phyloP scores from a whole-genome alignment of 2,888 invertebrate species.

The Tetrapedia diversipes region DNA sequence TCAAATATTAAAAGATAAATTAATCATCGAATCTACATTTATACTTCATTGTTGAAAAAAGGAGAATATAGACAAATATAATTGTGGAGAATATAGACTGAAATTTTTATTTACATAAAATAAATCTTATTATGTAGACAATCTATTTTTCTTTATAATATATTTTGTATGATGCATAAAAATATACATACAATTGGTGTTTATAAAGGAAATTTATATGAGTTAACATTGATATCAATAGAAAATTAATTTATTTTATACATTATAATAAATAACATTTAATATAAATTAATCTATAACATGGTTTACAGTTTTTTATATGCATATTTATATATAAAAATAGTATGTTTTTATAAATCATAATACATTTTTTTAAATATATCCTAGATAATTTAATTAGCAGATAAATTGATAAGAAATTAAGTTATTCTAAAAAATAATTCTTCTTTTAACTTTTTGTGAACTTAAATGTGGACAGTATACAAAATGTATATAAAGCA shows the following conservation, averaged over 20 bases:
- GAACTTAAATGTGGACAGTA: not conserved
- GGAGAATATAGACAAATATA: too few relatives aligned
- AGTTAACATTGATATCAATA: conserved; percentile 22
- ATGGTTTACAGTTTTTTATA: conserved; percentile 18
- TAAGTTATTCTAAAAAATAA: not conserved
- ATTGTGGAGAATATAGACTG: conserved; percentile 21
- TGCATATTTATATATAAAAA: conserved; percentile 23
- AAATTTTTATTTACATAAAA: conserved; percentile 28
- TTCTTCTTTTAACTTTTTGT: not conserved
- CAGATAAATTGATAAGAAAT: not conserved
- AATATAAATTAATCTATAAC: conserved; percentile 39
- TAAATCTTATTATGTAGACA: not conserved
- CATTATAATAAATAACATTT: conserved; percentile 29
- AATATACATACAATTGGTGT: conserved; percentile 14
- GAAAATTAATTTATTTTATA: conserved; percentile 54
- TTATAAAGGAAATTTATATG: conserved; percentile 36
- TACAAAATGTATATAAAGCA: not conserved
- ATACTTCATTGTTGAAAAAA: conserved; percentile 4
- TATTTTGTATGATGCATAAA: conserved; percentile 23
- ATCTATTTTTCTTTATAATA: conserved; percentile 8
- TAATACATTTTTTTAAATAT: not conserved
- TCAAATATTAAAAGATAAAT: conserved; percentile 14
- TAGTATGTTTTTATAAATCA: conserved; percentile 14
- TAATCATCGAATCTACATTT: conserved; percentile 9
- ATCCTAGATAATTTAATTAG: not conserved